Conservation (phyloP, 2,797 vertebrate species). For the Alcedo quadribrachys region DNA sequence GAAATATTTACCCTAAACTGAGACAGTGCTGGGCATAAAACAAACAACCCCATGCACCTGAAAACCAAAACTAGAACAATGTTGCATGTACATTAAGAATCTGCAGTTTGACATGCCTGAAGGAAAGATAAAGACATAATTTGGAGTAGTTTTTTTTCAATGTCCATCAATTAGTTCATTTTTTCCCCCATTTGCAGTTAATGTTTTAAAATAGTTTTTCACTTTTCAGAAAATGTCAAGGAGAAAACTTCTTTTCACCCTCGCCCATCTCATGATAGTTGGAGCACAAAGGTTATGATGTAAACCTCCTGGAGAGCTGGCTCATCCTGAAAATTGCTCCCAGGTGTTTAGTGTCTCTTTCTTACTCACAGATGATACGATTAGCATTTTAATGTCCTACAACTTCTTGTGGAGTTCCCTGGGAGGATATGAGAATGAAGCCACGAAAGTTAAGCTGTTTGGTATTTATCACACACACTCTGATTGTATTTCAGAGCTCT, state of each 20-base stretch:
- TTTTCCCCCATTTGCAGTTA: not conserved
- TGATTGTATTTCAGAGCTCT: slow-evolving; percentile 87
- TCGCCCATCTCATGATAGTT: not conserved
- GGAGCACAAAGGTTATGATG: not conserved
- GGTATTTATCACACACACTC: slow-evolving; percentile 28
- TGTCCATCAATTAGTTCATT: not conserved
- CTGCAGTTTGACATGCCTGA: not conserved
- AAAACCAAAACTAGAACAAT: not conserved
- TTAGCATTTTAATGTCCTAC: slow-evolving; percentile 26
- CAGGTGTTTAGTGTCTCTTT: not conserved
- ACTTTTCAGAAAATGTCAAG: not conserved
- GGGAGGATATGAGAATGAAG: not conserved
- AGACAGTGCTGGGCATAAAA: not conserved
- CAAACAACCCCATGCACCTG: fast-evolving
- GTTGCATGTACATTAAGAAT: not conserved
- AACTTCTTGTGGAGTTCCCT: slow-evolving; percentile 8
- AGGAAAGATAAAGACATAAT: not conserved
- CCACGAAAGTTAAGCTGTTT: not conserved
- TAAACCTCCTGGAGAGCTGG: not conserved
- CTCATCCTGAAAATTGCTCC: slow-evolving; percentile 20
- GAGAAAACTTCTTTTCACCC: not conserved
- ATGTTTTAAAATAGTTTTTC: not conserved
- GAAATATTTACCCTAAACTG: not conserved
- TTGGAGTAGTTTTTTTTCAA: not conserved
- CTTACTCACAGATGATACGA: not conserved